Evolutionary conservation across 2,113 vertebrate species (phyloP).

Genomic region (Dendrocopos noguchii): DNA sequence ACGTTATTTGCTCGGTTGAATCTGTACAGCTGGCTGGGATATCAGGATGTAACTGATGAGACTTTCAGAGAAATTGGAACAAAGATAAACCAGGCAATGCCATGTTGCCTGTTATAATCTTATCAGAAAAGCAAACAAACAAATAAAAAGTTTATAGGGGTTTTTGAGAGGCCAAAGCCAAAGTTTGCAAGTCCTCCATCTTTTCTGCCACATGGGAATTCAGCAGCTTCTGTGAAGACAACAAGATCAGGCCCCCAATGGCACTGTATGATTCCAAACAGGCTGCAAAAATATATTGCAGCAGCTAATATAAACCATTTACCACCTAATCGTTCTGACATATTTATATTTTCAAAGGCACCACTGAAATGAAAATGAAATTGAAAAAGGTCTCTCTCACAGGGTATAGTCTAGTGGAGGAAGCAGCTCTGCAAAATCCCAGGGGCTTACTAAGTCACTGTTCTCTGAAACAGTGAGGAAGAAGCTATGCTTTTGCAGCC

Average conservation of each 20-base stretch:
- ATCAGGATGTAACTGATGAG: constrained; percentile 9
- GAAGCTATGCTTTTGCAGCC: constrained; percentile 30
- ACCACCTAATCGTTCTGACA: neutral
- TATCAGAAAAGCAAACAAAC: neutral
- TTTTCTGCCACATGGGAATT: neutral
- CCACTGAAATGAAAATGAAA: constrained; percentile 16
- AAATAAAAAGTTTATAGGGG: neutral
- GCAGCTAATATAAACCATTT: constrained; percentile 11
- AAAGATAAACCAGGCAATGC: neutral
- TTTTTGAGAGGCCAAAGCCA: neutral
- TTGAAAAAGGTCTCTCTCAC: neutral
- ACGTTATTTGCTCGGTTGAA: constrained; percentile 65
- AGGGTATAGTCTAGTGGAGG: neutral
- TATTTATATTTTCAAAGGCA: constrained; percentile 38
- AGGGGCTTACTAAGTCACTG: constrained; percentile 27
- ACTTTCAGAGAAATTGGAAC: constrained; percentile 22
- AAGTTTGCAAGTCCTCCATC: neutral
- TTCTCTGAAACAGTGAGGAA: constrained; percentile 21
- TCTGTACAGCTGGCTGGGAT: constrained; percentile 22
- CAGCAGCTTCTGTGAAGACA: neutral
- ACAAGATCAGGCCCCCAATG: neutral
- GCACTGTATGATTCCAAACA: neutral
- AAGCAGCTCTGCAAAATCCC: constrained; percentile 5
- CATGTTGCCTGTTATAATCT: neutral
- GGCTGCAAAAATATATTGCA: neutral